Conservation (phyloP, 2,797 vertebrate species). For the Lacerta agilis region DNA sequence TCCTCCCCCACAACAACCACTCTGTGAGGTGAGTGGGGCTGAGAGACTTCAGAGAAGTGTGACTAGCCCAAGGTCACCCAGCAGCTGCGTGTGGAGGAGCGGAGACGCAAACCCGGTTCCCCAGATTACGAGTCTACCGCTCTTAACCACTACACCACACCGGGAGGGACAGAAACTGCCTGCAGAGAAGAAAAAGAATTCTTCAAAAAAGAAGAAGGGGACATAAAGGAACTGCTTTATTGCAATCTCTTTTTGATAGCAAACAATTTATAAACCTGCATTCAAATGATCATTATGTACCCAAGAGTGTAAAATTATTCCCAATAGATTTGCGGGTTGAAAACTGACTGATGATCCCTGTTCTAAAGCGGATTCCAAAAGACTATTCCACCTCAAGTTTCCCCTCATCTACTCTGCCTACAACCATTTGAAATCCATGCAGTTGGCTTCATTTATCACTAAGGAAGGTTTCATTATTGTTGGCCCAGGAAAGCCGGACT, state of each 20-base stretch:
- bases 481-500: not conserved
- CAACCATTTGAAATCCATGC: not conserved
- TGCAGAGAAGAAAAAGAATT: not conserved
- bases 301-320: not conserved
- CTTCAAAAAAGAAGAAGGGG: not conserved
- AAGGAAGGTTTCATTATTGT: not conserved
- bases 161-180: not conserved
- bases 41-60: too few relatives aligned
- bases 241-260: not conserved
- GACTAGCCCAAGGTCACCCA: too few relatives aligned
- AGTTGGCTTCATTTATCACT: slow-evolving; percentile 12
- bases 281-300: not conserved
- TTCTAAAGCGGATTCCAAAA: slow-evolving; percentile 15
- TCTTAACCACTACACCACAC: too few relatives aligned
- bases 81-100: too few relatives aligned
- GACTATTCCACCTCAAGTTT: not conserved
- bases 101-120: too few relatives aligned
- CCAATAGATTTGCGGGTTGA: not conserved
- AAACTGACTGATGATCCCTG: not conserved
- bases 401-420: not conserved
- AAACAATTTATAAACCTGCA: not conserved
- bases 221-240: slow-evolving; percentile 20
- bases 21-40: too few relatives aligned
- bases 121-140: too few relatives aligned
- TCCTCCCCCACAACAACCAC: too few relatives aligned